Evolutionary conservation across 1,140 invertebrate genomes (phyloP).

Genomic region (Rhagoletis pomonella): DNA sequence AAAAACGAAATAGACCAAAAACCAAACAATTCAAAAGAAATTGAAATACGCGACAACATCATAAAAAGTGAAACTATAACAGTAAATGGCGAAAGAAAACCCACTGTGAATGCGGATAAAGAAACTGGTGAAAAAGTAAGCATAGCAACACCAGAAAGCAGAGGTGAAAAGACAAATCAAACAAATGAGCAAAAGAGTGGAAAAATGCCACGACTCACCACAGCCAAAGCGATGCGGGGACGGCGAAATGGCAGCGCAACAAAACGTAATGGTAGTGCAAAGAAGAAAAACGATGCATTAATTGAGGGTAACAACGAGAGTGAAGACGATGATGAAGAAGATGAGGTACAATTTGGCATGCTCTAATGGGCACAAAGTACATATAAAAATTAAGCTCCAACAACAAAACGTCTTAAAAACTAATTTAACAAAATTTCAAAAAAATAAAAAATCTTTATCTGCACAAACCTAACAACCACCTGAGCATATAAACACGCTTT

Average conservation of each 20-base stretch:
- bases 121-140: neutral
- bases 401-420: neutral
- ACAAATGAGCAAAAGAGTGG: neutral
- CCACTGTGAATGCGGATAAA: neutral
- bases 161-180: neutral
- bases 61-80: neutral
- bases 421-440: neutral
- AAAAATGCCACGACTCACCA: slow-evolving; percentile 33
- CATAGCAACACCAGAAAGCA: neutral
- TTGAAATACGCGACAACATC: neutral
- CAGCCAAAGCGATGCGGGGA: slow-evolving; percentile 1
- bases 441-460: neutral
- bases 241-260: neutral
- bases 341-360: slow-evolving; percentile 73
- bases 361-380: slow-evolving; percentile 58
- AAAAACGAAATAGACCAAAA: slow-evolving; percentile 8
- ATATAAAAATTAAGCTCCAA: neutral
- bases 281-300: neutral
- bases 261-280: slow-evolving; percentile 36
- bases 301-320: neutral
- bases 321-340: slow-evolving; percentile 61
- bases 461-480: neutral
- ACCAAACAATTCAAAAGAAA: neutral
- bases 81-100: neutral
- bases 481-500: too few species aligned